Evolutionary conservation across 1,140 invertebrate species (phyloP).

Genomic region (Papilio helenus): DNA sequence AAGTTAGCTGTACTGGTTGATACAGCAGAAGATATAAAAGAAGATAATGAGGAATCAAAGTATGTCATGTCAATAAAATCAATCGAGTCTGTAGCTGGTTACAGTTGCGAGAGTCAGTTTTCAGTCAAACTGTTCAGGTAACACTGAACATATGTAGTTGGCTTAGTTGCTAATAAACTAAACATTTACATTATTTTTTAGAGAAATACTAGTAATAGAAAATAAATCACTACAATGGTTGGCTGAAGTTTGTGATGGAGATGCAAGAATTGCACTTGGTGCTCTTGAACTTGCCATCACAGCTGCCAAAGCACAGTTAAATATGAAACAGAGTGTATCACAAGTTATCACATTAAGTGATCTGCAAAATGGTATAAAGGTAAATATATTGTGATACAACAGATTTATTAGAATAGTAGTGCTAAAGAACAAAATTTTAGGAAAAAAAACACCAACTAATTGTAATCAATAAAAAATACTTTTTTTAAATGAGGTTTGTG

Average conservation of each 20-base stretch:
- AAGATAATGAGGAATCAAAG: conserved; percentile 37
- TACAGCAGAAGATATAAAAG: conserved; percentile 41
- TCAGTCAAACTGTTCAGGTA: no score
- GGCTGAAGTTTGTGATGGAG: conserved; percentile 91
- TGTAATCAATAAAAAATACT: not conserved
- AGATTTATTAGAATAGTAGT: not conserved
- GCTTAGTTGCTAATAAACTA: not conserved
- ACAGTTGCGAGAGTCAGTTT: no score
- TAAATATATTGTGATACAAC: conserved; percentile 47
- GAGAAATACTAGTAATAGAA: conserved; percentile 26
- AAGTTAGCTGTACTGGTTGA: conserved; percentile 58
- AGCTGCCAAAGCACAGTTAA: conserved; percentile 66
- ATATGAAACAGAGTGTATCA: conserved; percentile 55
- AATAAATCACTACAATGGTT: conserved; percentile 81
- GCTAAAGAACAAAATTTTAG: not conserved
- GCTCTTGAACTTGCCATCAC: conserved; percentile 89
- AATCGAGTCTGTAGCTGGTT: not conserved
- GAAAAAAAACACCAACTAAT: not conserved
- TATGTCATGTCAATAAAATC: not conserved
- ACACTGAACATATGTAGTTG: no score
- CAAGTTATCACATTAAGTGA: conserved; percentile 84
- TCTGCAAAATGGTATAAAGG: conserved; percentile 86
- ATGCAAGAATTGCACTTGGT: conserved; percentile 90
- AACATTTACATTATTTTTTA: not conserved
- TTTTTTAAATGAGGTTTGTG: not conserved